A percentile compares a stretch with the other conserved stretches of the same genome.
Conservation (phyloP, 2,888 invertebrate species). For the Sarcophaga caerulescens region DNA sequence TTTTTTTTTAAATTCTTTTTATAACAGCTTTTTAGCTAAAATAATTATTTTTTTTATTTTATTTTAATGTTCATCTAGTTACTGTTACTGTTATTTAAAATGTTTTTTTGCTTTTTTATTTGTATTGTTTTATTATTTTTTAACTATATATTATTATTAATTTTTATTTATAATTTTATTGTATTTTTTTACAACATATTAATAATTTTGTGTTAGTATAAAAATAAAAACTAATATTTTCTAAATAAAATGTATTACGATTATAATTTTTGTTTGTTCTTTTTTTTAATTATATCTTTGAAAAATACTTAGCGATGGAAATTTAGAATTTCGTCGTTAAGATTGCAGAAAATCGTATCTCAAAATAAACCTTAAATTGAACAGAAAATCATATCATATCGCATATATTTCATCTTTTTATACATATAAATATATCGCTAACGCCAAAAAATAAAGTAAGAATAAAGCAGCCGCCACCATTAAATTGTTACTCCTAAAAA, state of each 20-base stretch:
- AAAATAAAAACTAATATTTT: slow-evolving; percentile 33
- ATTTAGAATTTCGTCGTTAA: slow-evolving; percentile 78
- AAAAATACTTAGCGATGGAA: slow-evolving; percentile 76
- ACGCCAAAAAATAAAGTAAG: neutral
- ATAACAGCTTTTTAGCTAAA: no score
- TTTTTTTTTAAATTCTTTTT: no score
- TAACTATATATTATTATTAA: neutral
- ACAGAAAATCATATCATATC: slow-evolving; percentile 24
- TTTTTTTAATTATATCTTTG: slow-evolving; percentile 63
- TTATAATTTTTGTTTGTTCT: slow-evolving; percentile 14
- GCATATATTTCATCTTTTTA: neutral
- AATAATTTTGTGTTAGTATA: slow-evolving; percentile 44
- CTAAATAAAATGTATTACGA: slow-evolving; percentile 16
- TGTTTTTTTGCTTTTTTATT: no score
- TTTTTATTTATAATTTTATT: neutral
- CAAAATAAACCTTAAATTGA: slow-evolving; percentile 71
- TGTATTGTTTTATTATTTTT: neutral
- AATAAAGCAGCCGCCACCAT: slow-evolving; percentile 49
- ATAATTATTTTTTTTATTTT: no score
- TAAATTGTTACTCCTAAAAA: slow-evolving; percentile 22
- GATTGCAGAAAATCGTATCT: slow-evolving; percentile 81
- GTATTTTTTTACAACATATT: slow-evolving; percentile 8
- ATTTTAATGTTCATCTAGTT: no score
- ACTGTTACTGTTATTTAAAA: no score
- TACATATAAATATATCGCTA: neutral